Evolutionary conservation across 2,888 invertebrate genomes (phyloP), one percentile per base, ranked within the genome.

Genomic region (Cerastis rubricosa): DNA sequence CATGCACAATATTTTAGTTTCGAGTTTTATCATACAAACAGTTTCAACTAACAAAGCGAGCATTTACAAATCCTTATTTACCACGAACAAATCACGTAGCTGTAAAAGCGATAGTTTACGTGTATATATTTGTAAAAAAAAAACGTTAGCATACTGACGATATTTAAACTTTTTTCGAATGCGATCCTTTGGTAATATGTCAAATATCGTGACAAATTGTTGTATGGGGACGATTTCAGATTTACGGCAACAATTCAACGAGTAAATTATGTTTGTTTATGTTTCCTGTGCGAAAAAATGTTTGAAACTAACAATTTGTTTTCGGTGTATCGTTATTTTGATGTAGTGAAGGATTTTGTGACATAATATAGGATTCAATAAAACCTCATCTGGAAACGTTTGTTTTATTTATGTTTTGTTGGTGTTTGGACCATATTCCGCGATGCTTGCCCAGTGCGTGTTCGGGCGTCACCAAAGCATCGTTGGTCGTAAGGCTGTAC

Each of bases 191-290:
- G 67, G 79, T 87, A 85, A 83, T 77, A 78, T 77, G 87, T 88
- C 91, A 86, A 80, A 80, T 73, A 71, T 75, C 76, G 74, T 89
- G 89, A 91, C 88, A 86, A 84, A 90, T 90, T 51, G 83, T 69
- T 84, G 83, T 64, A 64, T 63, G 17, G 73, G 70, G 63, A 75
- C 85, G 76, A 86, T 85, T 81, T 71, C 70, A 77, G 74, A 86
- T 84, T 81, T 79, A 82, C 59, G 70, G 45, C 61, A 65, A 66
- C 83, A 85, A 80, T 85, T 86, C 82, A 85, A 84, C 67, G 45
- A 76, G 76, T 72, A 84, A 87, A 87, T 78, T 72, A 84, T 81
- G 40, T 75, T 64, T 74, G 49, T 77, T 49, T 49, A 72, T 74
- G 47, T 81, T 71, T 76, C 69, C 49, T 25, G 5, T 40, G 22